Conservation (phyloP, 2,797 vertebrate species). For the Kryptolebias ocellatus region DNA sequence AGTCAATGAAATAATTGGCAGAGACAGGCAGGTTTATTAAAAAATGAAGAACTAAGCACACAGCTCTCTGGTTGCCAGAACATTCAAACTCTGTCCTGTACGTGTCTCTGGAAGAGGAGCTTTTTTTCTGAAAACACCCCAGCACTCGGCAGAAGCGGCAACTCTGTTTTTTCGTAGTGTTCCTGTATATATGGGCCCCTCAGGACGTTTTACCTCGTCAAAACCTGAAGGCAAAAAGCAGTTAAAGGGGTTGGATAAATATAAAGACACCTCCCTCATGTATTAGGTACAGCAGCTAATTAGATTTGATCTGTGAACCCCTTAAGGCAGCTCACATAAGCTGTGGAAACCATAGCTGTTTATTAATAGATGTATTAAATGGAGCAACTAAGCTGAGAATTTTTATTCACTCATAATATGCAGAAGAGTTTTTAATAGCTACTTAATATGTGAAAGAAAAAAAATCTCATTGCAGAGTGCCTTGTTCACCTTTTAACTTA, state of each 20-base stretch:
- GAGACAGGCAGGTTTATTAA: slow-evolving; percentile 43
- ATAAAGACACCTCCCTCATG: slow-evolving; percentile 70
- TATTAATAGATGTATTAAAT: slow-evolving; percentile 67
- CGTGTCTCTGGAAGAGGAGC: slow-evolving; percentile 26
- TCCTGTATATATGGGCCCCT: slow-evolving; percentile 41
- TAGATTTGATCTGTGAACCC: slow-evolving; percentile 74
- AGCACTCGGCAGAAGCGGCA: slow-evolving; percentile 35
- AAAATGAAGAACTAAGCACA: slow-evolving; percentile 49
- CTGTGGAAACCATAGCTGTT: slow-evolving; percentile 48
- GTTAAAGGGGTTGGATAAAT: slow-evolving; percentile 66
- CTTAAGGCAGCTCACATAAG: slow-evolving; percentile 58
- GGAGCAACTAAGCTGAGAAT: slow-evolving; percentile 31
- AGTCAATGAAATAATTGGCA: slow-evolving; percentile 47
- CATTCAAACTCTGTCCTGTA: slow-evolving; percentile 20
- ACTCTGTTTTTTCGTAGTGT: slow-evolving; percentile 38
- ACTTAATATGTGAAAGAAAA: slow-evolving; percentile 32
- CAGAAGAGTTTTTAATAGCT: slow-evolving; percentile 2
- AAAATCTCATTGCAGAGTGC: slow-evolving; percentile 20
- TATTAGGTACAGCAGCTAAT: slow-evolving; percentile 67
- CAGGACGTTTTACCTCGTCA: slow-evolving; percentile 50
- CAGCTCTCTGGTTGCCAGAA: slow-evolving; percentile 23
- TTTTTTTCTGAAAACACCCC: slow-evolving; percentile 45
- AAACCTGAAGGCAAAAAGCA: slow-evolving; percentile 65
- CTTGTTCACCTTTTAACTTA: slow-evolving; percentile 28
- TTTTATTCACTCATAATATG: slow-evolving; percentile 25